Base-by-base conservation (phyloP, 2,888 invertebrate genomes). In the Plebejus argus region DNA sequence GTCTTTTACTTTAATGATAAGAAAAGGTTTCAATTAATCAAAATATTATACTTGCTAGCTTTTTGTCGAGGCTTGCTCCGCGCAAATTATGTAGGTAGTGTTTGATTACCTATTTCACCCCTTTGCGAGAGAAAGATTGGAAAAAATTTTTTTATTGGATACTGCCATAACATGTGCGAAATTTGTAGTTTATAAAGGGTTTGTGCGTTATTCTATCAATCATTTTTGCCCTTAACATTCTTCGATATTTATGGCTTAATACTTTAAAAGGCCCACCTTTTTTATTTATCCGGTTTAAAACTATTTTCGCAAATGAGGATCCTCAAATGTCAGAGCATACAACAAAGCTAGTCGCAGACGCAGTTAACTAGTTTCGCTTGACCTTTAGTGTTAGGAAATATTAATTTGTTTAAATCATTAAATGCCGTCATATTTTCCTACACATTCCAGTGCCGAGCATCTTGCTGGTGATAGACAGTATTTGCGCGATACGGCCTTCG, bases 301-400 rank as follows among this genome's bases (percentile, higher is more conserved):
- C 1, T 23, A 49, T 74, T 53, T 28, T 28, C 45, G 28, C 49
- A 28, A 53, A 28, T 53, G 7, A 74, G 15, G 23, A 72, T 72
- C 28, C 49, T 74, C 49, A 53, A 28, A 74, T 74, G 53, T 74
- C 49, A 74, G 20, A 45, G 49, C 39, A 18, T 53, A 74, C 74
- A 53, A 53, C 23, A 74, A 74, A 74, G 74, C 8, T 8, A 53
- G 28, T 18, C 49, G 28, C 12, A 10, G 72, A 49, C 45, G 49
- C 23, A 49, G 72, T 53, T 74, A 74, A 74, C 74, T 28, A 74
- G 74, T 74, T 74, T 74, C 28, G 74, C 49, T 53, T 74, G 74
- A 74, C 74, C 74, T 74, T 74, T 74, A 74, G 28, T n/a, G 74
- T 74, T 74, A 53, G 74, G 74, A 74, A 74, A 74, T 53, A 74